Conservation (phyloP, 2,888 invertebrate species). For the Zaprionus obscuricornis region DNA sequence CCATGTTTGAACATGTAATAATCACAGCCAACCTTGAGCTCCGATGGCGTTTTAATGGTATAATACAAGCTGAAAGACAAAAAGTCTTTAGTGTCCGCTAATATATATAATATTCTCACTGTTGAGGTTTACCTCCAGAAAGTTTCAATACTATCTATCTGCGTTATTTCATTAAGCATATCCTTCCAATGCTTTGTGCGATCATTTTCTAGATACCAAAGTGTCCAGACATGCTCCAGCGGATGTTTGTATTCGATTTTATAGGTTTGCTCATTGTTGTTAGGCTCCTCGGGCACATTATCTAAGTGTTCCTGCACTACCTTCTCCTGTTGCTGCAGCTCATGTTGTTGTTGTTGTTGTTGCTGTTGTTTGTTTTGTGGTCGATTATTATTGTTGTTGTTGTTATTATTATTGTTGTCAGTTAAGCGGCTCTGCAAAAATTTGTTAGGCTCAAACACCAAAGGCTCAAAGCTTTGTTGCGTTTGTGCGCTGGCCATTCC, state of each 20-base stretch:
- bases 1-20: slow-evolving; percentile 65
- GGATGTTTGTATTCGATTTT: slow-evolving; percentile 62
- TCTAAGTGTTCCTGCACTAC: slow-evolving; percentile 4
- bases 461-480: slow-evolving; percentile 31
- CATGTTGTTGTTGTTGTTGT: slow-evolving; percentile 13
- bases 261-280: slow-evolving; percentile 30
- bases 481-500: slow-evolving; percentile 53
- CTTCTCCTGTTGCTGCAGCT: background rate
- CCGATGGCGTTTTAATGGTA: slow-evolving; percentile 70
- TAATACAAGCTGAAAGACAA: slow-evolving; percentile 56
- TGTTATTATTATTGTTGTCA: slow-evolving; percentile 12
- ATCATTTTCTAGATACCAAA: slow-evolving; percentile 70
- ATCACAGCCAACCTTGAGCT: slow-evolving; percentile 59
- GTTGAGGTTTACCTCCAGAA: slow-evolving; percentile 85
- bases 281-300: slow-evolving; percentile 15
- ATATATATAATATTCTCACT: background rate
- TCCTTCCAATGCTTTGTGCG: slow-evolving; percentile 66
- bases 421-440: slow-evolving; percentile 32
- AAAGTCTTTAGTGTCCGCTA: background rate
- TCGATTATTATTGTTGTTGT: slow-evolving; percentile 14
- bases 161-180: slow-evolving; percentile 67
- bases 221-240: slow-evolving; percentile 63
- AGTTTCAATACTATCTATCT: slow-evolving; percentile 67
- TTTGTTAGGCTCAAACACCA: slow-evolving; percentile 36
- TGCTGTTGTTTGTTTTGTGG: no score